Evolutionary conservation across 2,888 invertebrate species (phyloP), one percentile per base, ranked within the genome.

Genomic region (Troglohyphantes excavatus): DNA sequence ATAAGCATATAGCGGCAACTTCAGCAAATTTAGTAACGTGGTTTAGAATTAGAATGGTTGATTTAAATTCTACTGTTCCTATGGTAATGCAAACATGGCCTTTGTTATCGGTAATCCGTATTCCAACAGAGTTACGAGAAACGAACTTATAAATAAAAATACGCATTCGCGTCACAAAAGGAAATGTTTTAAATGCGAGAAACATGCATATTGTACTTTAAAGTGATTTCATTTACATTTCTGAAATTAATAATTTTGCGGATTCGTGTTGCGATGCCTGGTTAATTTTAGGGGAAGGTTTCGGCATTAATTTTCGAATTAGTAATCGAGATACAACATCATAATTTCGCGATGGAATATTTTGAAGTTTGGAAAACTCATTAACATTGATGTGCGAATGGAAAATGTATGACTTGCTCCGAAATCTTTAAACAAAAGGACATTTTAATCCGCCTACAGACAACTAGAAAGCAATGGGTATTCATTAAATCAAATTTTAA

Each of bases 281-380:
- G 53, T 17, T 53, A 53, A 53, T 53, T 53, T 53, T n/a, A 9
- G 13, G n/a, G n/a, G 33, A 76, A 23, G n/a, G 72, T 46, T 21
- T 43, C 29, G 67, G 68, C 46, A 67, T 19, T 46, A 27, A 21
- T 53, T 68, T 68, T 46, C 9, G 53, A 81, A 81, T 81, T 67
- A 81, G 43, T 68, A 67, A 68, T 68, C 68, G 23, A 23, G 19
- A 53, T 21, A 13, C 43, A 21, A 53, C 29, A n/a, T n/a, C n/a
- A 46, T 63, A 68, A 39, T 67, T 67, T 65, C n/a, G 27, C n/a
- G 11, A 23, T n/a, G 65, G 27, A 29, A 26, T 68, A 67, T 68
- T 68, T 68, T 53, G 53, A 81, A 68, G 53, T 68, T 68, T 53
- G 79, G 67, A 68, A 53, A 81, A 81, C 68, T 81, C 67, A 81